Conservation (phyloP, 2,888 invertebrate genomes). For the Acanthosepion lycidas region DNA sequence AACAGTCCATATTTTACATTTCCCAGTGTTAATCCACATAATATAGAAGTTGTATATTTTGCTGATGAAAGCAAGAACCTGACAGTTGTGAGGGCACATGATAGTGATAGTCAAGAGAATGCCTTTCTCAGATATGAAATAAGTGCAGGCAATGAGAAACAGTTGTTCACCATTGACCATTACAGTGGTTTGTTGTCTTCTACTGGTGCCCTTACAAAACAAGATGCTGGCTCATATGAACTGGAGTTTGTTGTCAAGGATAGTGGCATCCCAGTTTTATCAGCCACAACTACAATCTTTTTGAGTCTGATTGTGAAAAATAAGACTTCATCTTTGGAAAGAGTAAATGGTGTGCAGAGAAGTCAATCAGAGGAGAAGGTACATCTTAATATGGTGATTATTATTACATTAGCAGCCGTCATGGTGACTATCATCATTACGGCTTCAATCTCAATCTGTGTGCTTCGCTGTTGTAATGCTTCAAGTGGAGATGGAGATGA, state of each 20-base stretch:
- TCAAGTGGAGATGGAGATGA: slow-evolving; percentile 33
- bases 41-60: background rate
- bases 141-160: slow-evolving; percentile 22
- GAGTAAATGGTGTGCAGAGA: slow-evolving; percentile 23
- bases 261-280: background rate
- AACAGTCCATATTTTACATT: slow-evolving; percentile 22
- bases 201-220: slow-evolving; percentile 33
- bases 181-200: slow-evolving; percentile 33
- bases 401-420: background rate
- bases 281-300: background rate
- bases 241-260: slow-evolving; percentile 12
- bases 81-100: slow-evolving; percentile 33
- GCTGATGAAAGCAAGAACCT: background rate
- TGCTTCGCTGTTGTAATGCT: slow-evolving; percentile 33
- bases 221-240: slow-evolving; percentile 13
- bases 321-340: background rate
- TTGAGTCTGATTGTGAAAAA: background rate
- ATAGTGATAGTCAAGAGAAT: slow-evolving; percentile 33
- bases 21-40: background rate
- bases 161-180: slow-evolving; percentile 33
- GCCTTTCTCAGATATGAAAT: slow-evolving; percentile 11
- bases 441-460: background rate
- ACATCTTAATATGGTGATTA: slow-evolving; percentile 14
- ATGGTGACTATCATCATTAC: background rate
- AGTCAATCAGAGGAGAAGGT: background rate